Conservation (phyloP, 2,888 invertebrate species). For the Rhagium mordax region DNA sequence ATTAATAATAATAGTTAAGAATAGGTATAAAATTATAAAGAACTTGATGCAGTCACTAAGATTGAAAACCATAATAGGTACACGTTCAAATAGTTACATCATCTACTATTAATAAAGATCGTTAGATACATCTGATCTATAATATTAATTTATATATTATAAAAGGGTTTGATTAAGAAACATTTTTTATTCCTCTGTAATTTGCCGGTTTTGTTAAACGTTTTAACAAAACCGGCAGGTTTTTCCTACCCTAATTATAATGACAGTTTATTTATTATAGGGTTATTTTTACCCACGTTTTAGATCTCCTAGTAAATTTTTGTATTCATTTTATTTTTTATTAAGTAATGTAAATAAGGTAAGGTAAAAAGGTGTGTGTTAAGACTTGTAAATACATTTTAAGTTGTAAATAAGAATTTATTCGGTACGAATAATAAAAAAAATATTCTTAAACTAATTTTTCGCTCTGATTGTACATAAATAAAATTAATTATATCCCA, state of each 20-base stretch:
- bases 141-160: not conserved
- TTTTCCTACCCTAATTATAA: not conserved
- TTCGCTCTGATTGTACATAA: slow-evolving; percentile 46
- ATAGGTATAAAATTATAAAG: not conserved
- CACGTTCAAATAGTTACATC: not conserved
- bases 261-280: slow-evolving; percentile 32
- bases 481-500: slow-evolving; percentile 42
- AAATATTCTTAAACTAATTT: slow-evolving; percentile 26
- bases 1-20: no score
- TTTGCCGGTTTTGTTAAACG: not conserved
- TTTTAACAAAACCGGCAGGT: not conserved
- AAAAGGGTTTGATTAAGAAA: slow-evolving; percentile 2
- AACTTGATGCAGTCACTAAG: not conserved
- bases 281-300: slow-evolving; percentile 41
- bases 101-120: not conserved
- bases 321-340: slow-evolving; percentile 42
- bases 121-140: not conserved
- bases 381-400: slow-evolving; percentile 42
- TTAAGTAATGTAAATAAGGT: slow-evolving; percentile 49
- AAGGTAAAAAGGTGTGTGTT: slow-evolving; percentile 35
- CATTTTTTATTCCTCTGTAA: slow-evolving; percentile 6
- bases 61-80: no score
- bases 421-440: slow-evolving; percentile 17
- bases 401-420: slow-evolving; percentile 47
- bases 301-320: slow-evolving; percentile 50